Conservation (phyloP, 92 coral and sea anemone genomes). For the Palythoa grandis region DNA sequence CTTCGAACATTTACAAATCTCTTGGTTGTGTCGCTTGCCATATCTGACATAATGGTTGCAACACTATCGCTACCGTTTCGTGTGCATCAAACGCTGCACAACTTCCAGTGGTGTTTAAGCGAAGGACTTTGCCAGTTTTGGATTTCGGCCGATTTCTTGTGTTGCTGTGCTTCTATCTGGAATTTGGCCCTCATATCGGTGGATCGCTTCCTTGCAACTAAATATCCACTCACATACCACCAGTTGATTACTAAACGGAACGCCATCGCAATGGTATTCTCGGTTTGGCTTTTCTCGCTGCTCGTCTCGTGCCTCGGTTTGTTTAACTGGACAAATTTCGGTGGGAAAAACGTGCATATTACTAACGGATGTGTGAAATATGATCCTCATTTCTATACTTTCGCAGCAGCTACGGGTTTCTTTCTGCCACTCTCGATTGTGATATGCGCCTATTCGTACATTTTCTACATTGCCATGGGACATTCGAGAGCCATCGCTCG, state of each 20-base stretch:
- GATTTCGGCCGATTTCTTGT: slow-evolving; percentile 74
- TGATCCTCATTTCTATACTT: slow-evolving; percentile 82
- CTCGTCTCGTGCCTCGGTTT: slow-evolving; percentile 75
- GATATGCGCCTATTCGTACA: slow-evolving; percentile 77
- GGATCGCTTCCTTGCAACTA: slow-evolving; percentile 83
- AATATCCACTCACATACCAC: slow-evolving; percentile 79
- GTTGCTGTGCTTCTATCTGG: slow-evolving; percentile 82
- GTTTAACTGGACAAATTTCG: slow-evolving; percentile 80
- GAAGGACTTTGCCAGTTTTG: slow-evolving; percentile 65
- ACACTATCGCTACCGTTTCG: slow-evolving; percentile 76
- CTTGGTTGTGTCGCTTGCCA: slow-evolving; percentile 80
- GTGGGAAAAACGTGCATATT: slow-evolving; percentile 45
- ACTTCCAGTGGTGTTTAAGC: slow-evolving; percentile 72
- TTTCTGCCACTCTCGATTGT: slow-evolving; percentile 79
- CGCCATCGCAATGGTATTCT: slow-evolving; percentile 61
- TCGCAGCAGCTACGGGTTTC: slow-evolving; percentile 78
- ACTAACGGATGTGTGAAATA: slow-evolving; percentile 77
- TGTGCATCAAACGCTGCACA: slow-evolving; percentile 73
- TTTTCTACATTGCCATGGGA: slow-evolving; percentile 81
- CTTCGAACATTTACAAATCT: slow-evolving; percentile 80
- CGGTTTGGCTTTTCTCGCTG: slow-evolving; percentile 80
- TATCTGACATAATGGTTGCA: slow-evolving; percentile 76
- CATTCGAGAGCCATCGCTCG: slow-evolving; percentile 86
- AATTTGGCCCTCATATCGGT: slow-evolving; percentile 77
- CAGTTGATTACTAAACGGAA: slow-evolving; percentile 64